Conservation (phyloP, 1,140 invertebrate species). For the Centruroides sculpturatus region DNA sequence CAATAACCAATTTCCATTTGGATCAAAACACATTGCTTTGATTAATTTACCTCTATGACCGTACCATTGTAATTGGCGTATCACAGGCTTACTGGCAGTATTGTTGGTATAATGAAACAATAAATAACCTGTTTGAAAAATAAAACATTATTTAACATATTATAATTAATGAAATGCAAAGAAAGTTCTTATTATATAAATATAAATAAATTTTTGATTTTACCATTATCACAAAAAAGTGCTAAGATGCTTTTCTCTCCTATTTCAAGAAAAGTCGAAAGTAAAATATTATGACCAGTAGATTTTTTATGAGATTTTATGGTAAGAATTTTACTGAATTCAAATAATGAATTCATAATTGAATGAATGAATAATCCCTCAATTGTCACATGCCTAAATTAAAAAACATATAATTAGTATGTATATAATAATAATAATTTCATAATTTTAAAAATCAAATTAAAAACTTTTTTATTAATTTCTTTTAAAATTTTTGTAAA, state of each 20-base stretch:
- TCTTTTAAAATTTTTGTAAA: no score
- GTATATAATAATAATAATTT: no score
- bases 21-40: constrained; percentile 49
- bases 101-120: constrained; percentile 4
- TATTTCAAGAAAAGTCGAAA: constrained; percentile 7
- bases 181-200: no score
- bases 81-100: constrained; percentile 26
- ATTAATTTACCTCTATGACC: constrained; percentile 40
- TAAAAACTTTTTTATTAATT: no score
- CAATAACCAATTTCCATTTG: constrained; percentile 50
- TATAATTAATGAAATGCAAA: neutral
- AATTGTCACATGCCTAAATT: no score
- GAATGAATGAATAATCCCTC: no score
- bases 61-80: constrained; percentile 54
- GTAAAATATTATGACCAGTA: constrained; percentile 1
- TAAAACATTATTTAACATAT: neutral
- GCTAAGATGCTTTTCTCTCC: constrained; percentile 4
- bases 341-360: constrained; percentile 11
- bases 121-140: constrained; percentile 8
- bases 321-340: constrained; percentile 9
- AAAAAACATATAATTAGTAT: no score
- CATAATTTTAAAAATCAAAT: no score
- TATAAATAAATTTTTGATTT: neutral
- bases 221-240: constrained; percentile 14
- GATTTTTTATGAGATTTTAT: constrained; percentile 2